Evolutionary conservation across 2,797 vertebrate species (phyloP).

Genomic region (Sandelia bainsii): DNA sequence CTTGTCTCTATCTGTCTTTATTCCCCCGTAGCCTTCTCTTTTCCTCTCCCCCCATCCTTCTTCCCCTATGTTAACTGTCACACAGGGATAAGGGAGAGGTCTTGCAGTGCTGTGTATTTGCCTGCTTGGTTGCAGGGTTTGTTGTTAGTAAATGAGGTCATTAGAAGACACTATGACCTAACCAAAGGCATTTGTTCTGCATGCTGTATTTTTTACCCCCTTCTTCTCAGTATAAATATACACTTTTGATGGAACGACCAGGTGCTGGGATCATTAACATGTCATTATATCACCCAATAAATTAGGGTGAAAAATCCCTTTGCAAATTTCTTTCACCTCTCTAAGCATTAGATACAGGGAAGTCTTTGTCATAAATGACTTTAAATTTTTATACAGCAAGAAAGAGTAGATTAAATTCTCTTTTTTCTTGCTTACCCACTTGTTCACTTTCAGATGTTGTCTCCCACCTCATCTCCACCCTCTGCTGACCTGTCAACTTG

Average conservation of each 20-base stretch:
- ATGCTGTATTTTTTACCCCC: slow-evolving; percentile 43
- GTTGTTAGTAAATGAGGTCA: slow-evolving; percentile 79
- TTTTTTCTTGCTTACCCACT: not conserved
- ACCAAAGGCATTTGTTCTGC: slow-evolving; percentile 79
- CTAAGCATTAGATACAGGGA: slow-evolving; percentile 27
- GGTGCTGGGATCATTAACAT: slow-evolving; percentile 60
- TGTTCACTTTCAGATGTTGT: slow-evolving; percentile 22
- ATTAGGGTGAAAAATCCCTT: slow-evolving; percentile 41
- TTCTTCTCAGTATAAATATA: slow-evolving; percentile 68
- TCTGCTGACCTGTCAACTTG: slow-evolving; percentile 21
- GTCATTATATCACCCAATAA: slow-evolving; percentile 55
- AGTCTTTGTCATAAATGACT: slow-evolving; percentile 3
- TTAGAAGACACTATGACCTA: slow-evolving; percentile 81
- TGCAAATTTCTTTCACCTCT: slow-evolving; percentile 16
- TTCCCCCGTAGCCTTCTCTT: not conserved
- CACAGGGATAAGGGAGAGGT: slow-evolving; percentile 62
- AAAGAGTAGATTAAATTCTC: not conserved
- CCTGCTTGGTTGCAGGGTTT: slow-evolving; percentile 67
- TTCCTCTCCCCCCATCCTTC: slow-evolving; percentile 19
- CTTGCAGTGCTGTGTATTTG: slow-evolving; percentile 65
- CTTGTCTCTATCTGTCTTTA: slow-evolving; percentile 11
- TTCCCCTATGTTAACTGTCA: slow-evolving; percentile 28
- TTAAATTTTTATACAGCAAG: not conserved
- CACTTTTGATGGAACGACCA: slow-evolving; percentile 61
- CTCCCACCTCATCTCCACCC: slow-evolving; percentile 25